Evolutionary conservation across 2,797 vertebrate species (phyloP).

Genomic region (Melanogrammus aeglefinus): DNA sequence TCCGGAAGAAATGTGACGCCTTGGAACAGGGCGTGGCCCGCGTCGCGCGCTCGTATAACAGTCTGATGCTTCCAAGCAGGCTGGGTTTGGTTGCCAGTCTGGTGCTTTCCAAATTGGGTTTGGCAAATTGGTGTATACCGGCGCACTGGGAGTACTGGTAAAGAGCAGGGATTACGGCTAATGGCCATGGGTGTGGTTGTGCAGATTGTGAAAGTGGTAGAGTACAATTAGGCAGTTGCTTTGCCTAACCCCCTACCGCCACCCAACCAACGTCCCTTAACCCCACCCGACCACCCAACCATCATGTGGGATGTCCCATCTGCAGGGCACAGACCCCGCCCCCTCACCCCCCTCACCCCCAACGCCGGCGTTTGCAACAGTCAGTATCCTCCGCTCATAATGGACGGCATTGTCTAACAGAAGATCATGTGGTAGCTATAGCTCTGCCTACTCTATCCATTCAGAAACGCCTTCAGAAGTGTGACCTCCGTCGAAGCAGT

Average conservation of each 20-base stretch:
- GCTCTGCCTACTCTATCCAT: neutral
- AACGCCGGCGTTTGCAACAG: neutral
- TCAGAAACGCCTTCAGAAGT: neutral
- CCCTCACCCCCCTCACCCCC: neutral
- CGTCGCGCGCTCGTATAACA: neutral
- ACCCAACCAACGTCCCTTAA: too few relatives aligned
- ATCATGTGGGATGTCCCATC: conserved; percentile 38
- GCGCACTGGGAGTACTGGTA: conserved; percentile 48
- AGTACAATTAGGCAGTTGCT: neutral
- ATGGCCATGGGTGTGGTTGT: conserved; percentile 54
- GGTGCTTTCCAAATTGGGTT: conserved; percentile 31
- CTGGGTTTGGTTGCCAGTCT: conserved; percentile 25
- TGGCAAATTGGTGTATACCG: conserved; percentile 54
- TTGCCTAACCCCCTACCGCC: neutral
- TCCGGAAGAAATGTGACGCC: neutral
- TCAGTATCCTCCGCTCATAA: neutral
- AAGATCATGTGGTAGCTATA: neutral
- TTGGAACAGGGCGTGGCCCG: neutral
- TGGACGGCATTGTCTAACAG: neutral
- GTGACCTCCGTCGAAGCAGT: neutral
- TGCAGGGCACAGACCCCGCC: conserved; percentile 23
- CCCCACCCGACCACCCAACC: conserved; percentile 1
- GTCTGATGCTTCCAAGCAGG: conserved; percentile 22
- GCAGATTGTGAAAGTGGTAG: neutral
- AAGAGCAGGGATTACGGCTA: conserved; percentile 32